A percentile compares a stretch with the other conserved stretches of the same genome.
Conservation (phyloP, 2,113 vertebrate species). For the Eidolon helvum region DNA sequence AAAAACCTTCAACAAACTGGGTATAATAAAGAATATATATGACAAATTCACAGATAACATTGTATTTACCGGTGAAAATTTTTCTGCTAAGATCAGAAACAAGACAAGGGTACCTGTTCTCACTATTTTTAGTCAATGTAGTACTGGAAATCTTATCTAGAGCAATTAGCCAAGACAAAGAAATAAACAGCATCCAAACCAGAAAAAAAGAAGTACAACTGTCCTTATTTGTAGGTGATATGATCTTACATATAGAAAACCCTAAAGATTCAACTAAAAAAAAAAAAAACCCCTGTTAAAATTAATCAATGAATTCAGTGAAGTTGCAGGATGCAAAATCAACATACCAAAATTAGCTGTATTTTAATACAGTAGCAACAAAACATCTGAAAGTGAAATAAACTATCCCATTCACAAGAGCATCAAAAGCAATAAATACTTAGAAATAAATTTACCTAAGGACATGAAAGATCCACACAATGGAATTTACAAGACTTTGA, state of each 20-base stretch:
- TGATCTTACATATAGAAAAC: neutral
- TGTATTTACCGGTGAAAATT: neutral
- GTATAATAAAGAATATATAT: neutral
- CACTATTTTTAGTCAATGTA: no score
- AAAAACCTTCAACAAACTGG: neutral
- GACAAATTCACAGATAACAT: neutral
- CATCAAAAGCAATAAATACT: no score
- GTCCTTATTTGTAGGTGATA: neutral
- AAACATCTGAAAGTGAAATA: no score
- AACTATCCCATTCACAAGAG: no score
- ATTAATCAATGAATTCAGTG: no score
- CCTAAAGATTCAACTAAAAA: neutral
- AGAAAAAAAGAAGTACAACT: neutral
- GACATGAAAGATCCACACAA: no score
- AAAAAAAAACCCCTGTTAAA: neutral
- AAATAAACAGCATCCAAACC: neutral
- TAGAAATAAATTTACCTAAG: no score
- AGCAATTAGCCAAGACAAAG: neutral
- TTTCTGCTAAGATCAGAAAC: neutral
- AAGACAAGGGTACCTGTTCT: no score
- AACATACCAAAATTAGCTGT: no score
- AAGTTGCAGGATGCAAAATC: no score
- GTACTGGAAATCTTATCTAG: neutral
- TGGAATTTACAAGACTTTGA: no score
- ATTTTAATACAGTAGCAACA: no score